A percentile compares a stretch with the other conserved stretches of the same genome.
These are phyloP conservation scores for Clarias laeviceps DNA, from an alignment of 2,797 vertebrate species.

Conservation along the genomic window DNA sequence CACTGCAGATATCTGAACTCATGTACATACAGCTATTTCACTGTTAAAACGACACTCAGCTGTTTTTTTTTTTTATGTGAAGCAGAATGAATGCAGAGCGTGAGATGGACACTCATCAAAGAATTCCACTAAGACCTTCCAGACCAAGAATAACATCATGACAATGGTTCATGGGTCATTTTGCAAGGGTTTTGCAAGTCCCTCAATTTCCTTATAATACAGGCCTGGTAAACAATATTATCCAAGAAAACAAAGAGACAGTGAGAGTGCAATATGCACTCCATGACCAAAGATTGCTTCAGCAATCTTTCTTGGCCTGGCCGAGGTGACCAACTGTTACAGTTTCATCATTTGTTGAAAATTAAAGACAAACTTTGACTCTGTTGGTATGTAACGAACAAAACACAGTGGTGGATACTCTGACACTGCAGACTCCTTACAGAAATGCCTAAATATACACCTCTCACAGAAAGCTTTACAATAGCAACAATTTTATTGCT, in stretches of 20 bases:
- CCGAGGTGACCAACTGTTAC: constrained; percentile 69
- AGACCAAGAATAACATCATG: constrained; percentile 35
- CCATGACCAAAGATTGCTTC: constrained; percentile 30
- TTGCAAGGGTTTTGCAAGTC: constrained; percentile 30
- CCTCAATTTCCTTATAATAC: background rate
- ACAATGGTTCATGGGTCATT: constrained; percentile 33
- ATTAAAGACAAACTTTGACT: background rate
- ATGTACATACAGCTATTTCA: background rate
- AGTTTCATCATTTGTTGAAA: constrained; percentile 6
- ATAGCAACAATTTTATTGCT: background rate
- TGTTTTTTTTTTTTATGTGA: constrained; percentile 8
- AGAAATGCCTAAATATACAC: background rate
- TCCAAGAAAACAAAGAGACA: constrained; percentile 18
- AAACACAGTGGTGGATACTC: background rate
- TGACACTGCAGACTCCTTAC: background rate
- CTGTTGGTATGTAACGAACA: background rate
- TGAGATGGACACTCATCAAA: constrained; percentile 18
- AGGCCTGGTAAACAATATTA: constrained; percentile 25
- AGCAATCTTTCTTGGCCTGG: constrained; percentile 46
- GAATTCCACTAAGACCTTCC: constrained; percentile 33
- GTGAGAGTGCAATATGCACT: background rate
- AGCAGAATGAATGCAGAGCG: constrained; percentile 8
- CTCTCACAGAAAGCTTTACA: background rate
- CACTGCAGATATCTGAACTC: background rate
- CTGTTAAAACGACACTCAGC: background rate